Evolutionary conservation across 2,888 invertebrate genomes (phyloP).

Genomic region (Homarus gammarus): DNA sequence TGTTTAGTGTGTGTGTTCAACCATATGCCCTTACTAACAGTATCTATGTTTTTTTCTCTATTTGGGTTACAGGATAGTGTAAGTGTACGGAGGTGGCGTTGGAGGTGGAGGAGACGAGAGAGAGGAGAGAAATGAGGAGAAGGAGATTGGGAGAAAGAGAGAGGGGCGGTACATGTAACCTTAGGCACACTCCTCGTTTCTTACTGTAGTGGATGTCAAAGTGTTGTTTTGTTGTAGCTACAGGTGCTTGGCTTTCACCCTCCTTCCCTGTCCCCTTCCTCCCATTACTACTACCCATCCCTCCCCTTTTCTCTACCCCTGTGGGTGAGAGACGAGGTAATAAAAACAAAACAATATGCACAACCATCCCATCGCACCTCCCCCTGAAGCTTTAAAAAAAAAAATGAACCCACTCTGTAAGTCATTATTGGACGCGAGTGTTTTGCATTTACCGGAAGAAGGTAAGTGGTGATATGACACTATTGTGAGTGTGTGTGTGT

Average conservation of each 20-base stretch:
- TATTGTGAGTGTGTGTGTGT: neutral
- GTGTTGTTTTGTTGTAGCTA: constrained; percentile 4
- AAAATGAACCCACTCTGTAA: neutral
- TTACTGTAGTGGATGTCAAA: constrained; percentile 10
- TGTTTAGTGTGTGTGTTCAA: constrained; percentile 25
- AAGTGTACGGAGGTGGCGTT: constrained; percentile 29
- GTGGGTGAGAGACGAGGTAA: no score
- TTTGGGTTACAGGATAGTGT: constrained; percentile 57
- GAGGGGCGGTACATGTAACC: constrained; percentile 14
- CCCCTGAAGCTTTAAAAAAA: neutral
- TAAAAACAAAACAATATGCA: no score
- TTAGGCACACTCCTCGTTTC: constrained; percentile 2
- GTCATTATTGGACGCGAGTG: neutral
- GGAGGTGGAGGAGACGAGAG: constrained; percentile 15
- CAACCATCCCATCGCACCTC: no score
- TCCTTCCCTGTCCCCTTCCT: neutral
- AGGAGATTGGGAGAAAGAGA: no score
- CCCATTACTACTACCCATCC: no score
- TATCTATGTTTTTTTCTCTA: constrained; percentile 32
- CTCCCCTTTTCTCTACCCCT: no score
- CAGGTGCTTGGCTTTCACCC: no score
- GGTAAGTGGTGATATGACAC: neutral
- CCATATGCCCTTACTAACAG: constrained; percentile 10
- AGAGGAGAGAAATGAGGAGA: neutral
- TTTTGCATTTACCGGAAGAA: neutral